These are phyloP conservation scores for Ladona fulva DNA, from an alignment of 1,140 invertebrate species.

Conservation along the genomic window DNA sequence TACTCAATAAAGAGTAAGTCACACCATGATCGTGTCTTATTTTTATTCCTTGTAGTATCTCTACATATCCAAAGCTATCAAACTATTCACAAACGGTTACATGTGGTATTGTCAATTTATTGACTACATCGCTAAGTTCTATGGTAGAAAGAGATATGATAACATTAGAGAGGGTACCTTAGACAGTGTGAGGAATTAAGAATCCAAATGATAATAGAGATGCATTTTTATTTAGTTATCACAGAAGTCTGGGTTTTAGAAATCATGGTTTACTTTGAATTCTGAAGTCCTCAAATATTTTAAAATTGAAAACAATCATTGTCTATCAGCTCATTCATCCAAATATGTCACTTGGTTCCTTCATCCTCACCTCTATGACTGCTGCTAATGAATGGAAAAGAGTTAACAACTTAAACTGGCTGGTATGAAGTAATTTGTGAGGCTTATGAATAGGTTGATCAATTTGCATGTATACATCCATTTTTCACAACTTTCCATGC, in stretches of 20 bases:
- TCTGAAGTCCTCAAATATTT: not conserved
- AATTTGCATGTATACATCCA: not conserved
- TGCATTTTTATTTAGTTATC: not conserved
- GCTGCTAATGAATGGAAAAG: no score
- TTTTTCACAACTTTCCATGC: not conserved
- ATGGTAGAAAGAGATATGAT: not conserved
- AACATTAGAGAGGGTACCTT: not conserved
- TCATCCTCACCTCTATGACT: not conserved
- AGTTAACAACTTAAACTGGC: no score
- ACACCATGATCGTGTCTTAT: not conserved
- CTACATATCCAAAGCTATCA: not conserved
- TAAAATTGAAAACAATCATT: not conserved
- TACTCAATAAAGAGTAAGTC: not conserved
- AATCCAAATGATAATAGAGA: not conserved
- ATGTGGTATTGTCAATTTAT: constrained; percentile 2
- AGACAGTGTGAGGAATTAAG: not conserved
- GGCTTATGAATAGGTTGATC: no score
- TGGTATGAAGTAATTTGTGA: no score
- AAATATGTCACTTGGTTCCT: not conserved
- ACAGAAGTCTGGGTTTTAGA: not conserved
- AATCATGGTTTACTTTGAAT: not conserved
- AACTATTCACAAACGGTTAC: not conserved
- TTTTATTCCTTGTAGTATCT: not conserved
- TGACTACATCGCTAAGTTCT: not conserved
- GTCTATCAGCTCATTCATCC: not conserved